Base-by-base conservation (phyloP, 2,888 invertebrate species). In the Eupithecia subumbrata region DNA sequence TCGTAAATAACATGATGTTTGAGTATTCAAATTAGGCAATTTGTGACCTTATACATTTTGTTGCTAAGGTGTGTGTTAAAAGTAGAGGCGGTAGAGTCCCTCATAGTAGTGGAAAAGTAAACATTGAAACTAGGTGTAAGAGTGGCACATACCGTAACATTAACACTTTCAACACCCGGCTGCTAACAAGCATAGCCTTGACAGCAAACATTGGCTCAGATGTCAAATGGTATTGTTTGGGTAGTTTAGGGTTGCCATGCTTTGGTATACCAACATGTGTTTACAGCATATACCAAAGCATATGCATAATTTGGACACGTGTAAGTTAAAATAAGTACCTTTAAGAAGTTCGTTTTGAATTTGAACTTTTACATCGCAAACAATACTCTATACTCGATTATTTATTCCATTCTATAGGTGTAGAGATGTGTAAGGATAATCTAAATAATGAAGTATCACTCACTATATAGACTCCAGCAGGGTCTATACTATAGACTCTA, bases 141-240 rank as follows among this genome's bases (percentile, higher is more conserved):
- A 72, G 43, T 67, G 66, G 69, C 69, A 69, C 52, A 66, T 72
- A 72, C 70, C 72, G 60, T 71, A 68, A 56, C 18, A 73, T 73
- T 76, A 66, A 71, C 74, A 78, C 79, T 75, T 81, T 75, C 72
- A 45, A 73, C 73, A 64, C 30, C 69, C 52, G 72, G 63, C 69
- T 76, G 79, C 78, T 80, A 79, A 79, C 71, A 69, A 75, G 72
- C 64, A 70, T 73, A 76, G 74, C 82, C 82, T 82, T 82, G 77
- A 76, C 77, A 64, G 75, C 67, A 74, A 77, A 77, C 76, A 77
- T 69, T 75, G 75, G 76, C 78, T 78, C 79, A 77, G 77, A 68
- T 68, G 74, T 74, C 78, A 22, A 45, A 64, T 69, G 52, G 48
- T 69, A 16, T 56, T 25, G 63, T 40, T 75, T 45, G n/a, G 52